phyloP scores from a whole-genome alignment of 2,888 invertebrate genomes.

The Hartigia nigra region DNA sequence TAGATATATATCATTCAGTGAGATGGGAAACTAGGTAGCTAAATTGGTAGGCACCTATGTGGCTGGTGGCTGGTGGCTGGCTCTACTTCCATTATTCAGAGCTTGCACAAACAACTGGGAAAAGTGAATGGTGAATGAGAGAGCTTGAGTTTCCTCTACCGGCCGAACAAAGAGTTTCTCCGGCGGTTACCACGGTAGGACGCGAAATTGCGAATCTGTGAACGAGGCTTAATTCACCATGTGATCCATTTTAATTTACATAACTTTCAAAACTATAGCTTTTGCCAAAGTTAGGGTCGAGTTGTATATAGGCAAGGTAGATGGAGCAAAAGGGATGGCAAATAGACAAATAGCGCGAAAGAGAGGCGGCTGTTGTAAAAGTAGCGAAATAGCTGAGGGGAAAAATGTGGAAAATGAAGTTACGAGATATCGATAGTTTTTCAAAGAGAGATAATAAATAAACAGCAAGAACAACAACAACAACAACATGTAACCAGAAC shows the following conservation, averaged over 20 bases:
- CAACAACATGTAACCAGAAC: neutral
- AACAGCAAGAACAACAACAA: neutral
- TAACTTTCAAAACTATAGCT: neutral
- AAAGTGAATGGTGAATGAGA: constrained; percentile 3
- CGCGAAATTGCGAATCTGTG: neutral
- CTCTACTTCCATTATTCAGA: constrained; percentile 1
- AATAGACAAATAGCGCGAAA: neutral
- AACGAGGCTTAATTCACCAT: neutral
- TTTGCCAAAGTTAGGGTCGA: neutral
- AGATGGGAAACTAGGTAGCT: neutral
- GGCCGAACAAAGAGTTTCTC: neutral
- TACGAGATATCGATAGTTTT: neutral
- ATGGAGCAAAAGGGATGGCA: neutral
- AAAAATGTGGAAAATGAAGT: neutral
- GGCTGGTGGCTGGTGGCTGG: neutral
- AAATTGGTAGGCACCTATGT: neutral
- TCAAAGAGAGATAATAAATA: neutral
- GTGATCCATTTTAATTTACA: neutral
- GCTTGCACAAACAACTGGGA: constrained; percentile 3
- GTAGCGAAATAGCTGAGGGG: neutral
- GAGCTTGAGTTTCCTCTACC: neutral
- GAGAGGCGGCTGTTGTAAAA: no score
- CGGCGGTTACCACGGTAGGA: neutral
- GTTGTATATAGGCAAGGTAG: neutral
- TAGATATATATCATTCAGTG: neutral